These are phyloP conservation scores for Anoura caudifer DNA, from an alignment of 2,113 vertebrate species.

Conservation along the genomic window DNA sequence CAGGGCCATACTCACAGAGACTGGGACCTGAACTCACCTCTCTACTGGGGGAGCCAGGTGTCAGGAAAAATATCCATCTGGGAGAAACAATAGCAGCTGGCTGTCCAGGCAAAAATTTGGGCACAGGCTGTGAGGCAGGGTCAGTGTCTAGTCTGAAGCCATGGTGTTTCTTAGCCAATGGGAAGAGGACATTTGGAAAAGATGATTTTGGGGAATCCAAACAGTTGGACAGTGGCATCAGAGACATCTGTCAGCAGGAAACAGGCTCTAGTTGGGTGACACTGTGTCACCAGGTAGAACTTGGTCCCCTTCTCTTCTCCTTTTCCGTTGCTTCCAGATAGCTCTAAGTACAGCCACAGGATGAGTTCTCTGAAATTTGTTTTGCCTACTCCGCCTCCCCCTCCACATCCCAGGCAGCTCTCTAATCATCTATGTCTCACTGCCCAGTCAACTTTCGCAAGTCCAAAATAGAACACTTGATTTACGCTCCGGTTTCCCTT, in stretches of 20 bases:
- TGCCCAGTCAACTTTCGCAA: neutral
- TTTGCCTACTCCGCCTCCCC: neutral
- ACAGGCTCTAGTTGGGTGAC: neutral
- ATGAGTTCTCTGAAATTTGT: neutral
- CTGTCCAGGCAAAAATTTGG: neutral
- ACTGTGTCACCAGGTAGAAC: neutral
- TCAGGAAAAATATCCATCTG: fast-evolving
- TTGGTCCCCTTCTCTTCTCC: neutral
- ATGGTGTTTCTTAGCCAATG: neutral
- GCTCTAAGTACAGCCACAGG: neutral
- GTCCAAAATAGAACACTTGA: neutral
- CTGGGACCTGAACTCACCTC: neutral
- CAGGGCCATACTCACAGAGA: too few species aligned
- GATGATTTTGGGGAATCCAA: neutral
- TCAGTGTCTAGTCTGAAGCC: neutral
- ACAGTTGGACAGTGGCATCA: neutral
- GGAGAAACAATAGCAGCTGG: neutral
- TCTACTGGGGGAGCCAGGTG: neutral
- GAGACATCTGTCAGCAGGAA: neutral
- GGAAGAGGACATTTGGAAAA: neutral
- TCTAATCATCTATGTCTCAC: neutral
- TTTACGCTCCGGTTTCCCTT: neutral
- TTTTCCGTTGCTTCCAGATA: neutral
- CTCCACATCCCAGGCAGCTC: neutral
- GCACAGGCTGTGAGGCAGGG: neutral